Conservation (phyloP, 2,797 vertebrate species). For the Staurois parvus region DNA sequence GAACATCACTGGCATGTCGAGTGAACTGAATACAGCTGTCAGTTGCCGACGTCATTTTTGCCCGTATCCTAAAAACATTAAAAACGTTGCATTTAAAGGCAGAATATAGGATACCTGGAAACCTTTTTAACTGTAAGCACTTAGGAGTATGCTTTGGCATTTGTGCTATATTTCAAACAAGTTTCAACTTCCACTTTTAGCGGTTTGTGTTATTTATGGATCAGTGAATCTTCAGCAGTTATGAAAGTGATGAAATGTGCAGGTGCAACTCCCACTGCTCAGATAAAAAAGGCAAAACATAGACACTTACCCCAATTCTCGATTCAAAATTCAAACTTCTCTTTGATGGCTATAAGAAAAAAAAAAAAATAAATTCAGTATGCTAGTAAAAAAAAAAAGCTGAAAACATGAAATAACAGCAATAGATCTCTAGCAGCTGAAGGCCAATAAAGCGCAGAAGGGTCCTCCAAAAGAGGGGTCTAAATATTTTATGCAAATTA, state of each 20-base stretch:
- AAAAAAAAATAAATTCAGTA: background rate
- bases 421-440: background rate
- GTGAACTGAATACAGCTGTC: conserved; percentile 99
- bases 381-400: background rate
- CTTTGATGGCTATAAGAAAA: conserved; percentile 74
- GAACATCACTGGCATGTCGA: conserved; percentile 95
- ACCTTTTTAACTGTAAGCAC: background rate
- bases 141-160: background rate
- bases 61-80: conserved; percentile 67
- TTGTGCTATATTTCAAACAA: background rate
- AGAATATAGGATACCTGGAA: background rate
- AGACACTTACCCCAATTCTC: conserved; percentile 75
- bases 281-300: background rate
- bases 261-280: conserved; percentile 43
- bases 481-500: too few species aligned
- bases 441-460: background rate
- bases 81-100: background rate
- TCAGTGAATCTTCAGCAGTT: background rate
- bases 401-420: background rate
- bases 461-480: too few species aligned
- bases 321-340: conserved; percentile 77
- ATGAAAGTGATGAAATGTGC: conserved; percentile 47
- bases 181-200: conserved; percentile 56
- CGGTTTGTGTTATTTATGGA: conserved; percentile 19
- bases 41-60: conserved; percentile 92